phyloP scores from a whole-genome alignment of 1,140 invertebrate genomes.

The Drosophila oshimai region DNA sequence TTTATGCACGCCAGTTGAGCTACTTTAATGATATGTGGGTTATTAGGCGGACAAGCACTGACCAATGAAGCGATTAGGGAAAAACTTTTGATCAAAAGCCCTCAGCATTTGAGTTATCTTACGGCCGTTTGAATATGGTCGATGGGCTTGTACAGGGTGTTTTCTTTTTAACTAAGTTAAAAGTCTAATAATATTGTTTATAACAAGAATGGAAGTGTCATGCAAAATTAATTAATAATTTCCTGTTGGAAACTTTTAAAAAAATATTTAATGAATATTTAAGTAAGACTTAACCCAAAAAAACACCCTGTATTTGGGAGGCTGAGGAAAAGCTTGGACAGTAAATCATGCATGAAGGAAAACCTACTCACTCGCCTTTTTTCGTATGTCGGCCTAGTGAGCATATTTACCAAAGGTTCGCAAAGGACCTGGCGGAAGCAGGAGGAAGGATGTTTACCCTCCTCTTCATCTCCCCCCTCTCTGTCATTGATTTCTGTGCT shows the following conservation, averaged over 20 bases:
- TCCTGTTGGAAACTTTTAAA: no score
- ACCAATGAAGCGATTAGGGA: conserved; percentile 58
- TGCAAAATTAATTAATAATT: no score
- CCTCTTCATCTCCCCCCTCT: not conserved
- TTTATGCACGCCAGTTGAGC: conserved; percentile 16
- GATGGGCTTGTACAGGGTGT: not conserved
- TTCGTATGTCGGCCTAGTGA: conserved; percentile 2
- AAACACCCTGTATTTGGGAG: conserved; percentile 7
- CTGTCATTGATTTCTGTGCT: conserved; percentile 30
- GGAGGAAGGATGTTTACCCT: conserved; percentile 31
- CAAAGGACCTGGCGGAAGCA: conserved; percentile 2
- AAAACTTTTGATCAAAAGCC: conserved; percentile 42
- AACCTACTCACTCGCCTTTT: conserved; percentile 11
- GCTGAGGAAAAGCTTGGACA: not conserved
- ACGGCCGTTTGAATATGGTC: not conserved
- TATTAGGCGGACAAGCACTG: conserved; percentile 26
- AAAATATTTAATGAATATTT: no score
- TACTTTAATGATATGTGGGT: conserved; percentile 56
- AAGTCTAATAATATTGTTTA: no score
- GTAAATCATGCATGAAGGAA: conserved; percentile 40
- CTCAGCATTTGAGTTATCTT: conserved; percentile 14
- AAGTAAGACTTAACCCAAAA: not conserved
- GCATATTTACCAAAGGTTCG: conserved; percentile 19
- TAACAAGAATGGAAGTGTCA: no score
- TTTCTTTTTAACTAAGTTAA: not conserved